phyloP scores from a whole-genome alignment of 2,113 vertebrate genomes.

The Alces alces region DNA sequence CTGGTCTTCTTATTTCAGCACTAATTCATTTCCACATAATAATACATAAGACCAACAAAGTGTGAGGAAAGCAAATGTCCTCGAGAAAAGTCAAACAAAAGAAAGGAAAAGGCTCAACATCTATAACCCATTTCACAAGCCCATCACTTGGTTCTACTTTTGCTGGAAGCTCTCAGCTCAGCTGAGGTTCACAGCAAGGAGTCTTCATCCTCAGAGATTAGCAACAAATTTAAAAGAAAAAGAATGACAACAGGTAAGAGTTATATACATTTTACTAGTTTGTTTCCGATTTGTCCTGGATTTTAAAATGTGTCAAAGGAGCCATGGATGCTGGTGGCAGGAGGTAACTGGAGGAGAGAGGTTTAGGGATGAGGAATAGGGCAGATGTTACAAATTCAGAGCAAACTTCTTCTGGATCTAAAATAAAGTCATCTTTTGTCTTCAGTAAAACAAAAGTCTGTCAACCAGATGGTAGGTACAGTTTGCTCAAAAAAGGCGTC shows the following conservation, averaged over 20 bases:
- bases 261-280: conserved; percentile 79
- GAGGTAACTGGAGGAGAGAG: conserved; percentile 41
- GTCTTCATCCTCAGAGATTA: conserved; percentile 72
- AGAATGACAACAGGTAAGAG: conserved; percentile 73
- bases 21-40: conserved; percentile 69
- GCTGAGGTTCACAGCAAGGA: conserved; percentile 39
- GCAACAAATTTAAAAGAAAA: conserved; percentile 79
- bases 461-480: conserved; percentile 42
- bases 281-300: conserved; percentile 73
- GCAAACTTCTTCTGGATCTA: conserved; percentile 75
- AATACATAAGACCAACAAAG: conserved; percentile 62
- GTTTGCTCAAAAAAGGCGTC: conserved; percentile 51
- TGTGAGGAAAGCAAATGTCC: conserved; percentile 68
- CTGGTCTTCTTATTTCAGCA: conserved; percentile 73
- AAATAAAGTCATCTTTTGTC: conserved; percentile 72
- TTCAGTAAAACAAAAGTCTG: conserved; percentile 74
- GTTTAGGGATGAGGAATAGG: conserved; percentile 19
- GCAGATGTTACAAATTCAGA: conserved; percentile 73
- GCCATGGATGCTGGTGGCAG: conserved; percentile 75
- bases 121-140: conserved; percentile 66
- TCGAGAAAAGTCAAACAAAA: conserved; percentile 64
- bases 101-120: conserved; percentile 61
- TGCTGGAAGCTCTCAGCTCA: conserved; percentile 65
- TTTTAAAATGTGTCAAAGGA: conserved; percentile 79
- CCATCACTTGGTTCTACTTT: conserved; percentile 53